Evolutionary conservation across 2,888 invertebrate genomes (phyloP).

Genomic region (Epirrhoe tristata): DNA sequence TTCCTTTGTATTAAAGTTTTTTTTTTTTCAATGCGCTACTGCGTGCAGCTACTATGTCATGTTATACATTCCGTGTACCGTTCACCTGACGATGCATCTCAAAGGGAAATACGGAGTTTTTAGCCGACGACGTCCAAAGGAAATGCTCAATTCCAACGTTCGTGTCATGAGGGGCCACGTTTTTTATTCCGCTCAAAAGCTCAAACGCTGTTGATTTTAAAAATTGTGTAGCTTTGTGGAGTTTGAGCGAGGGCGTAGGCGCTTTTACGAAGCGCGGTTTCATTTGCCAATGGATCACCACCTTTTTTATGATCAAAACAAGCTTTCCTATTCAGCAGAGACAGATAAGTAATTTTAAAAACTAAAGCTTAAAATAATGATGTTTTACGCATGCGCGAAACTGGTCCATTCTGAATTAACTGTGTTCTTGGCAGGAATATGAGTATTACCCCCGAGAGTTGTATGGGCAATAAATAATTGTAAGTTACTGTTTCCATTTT

Average conservation of each 20-base stretch:
- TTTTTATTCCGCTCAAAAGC: not conserved
- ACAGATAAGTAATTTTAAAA: not conserved
- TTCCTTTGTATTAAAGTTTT: too few relatives aligned
- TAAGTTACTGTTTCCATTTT: constrained; percentile 30
- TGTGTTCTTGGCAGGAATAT: constrained; percentile 28
- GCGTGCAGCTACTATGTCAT: not conserved
- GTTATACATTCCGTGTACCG: constrained; percentile 26
- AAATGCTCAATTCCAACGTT: constrained; percentile 15
- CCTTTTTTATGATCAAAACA: too few relatives aligned
- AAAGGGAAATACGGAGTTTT: constrained; percentile 17
- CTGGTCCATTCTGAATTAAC: constrained; percentile 19
- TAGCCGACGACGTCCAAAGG: constrained; percentile 7
- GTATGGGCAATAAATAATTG: constrained; percentile 23
- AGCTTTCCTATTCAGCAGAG: too few relatives aligned
- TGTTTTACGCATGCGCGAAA: constrained; percentile 18
- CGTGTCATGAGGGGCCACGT: not conserved
- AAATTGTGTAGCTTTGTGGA: not conserved
- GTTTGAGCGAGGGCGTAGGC: not conserved
- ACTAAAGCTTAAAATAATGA: not conserved
- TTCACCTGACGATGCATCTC: constrained; percentile 19
- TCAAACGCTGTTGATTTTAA: not conserved
- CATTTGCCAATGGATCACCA: too few relatives aligned
- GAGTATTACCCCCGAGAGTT: constrained; percentile 27
- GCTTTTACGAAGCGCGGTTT: too few relatives aligned
- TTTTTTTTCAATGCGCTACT: not conserved